Evolutionary conservation across 2,888 invertebrate genomes (phyloP), one percentile per base, ranked within the genome.

Genomic region (Apodemia zela): DNA sequence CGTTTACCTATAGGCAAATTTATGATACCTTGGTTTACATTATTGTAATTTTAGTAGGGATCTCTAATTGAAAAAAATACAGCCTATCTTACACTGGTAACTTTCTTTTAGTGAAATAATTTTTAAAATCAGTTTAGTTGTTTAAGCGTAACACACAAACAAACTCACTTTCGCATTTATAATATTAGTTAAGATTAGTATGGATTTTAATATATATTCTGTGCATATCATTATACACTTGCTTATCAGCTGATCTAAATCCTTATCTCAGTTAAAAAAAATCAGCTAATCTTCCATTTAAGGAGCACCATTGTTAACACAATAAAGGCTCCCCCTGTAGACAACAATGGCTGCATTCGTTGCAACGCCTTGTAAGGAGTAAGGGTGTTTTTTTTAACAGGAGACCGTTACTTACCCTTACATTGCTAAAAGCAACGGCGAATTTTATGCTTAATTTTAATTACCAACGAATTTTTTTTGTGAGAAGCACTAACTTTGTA

Each of bases 371-470:
- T 57, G 54, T 15, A 57, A 57, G 54, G 25, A 25, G 15, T 29
- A 29, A 54, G 54, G 54, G 54, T 57, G 29, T 29, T 7, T 57
- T 57, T 57, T 57, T 57, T 15, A 25, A 25, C 25, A 29, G 29
- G n/a, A 15, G 25, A 57, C 25, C 45, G 45, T 47, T 47, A 47
- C 45, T 47, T 47, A 47, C 45, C 45, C 45, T 47, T 47, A 47
- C 13, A 38, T 21, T 54, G 54, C 54, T n/a, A 66, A 63, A 59
- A 15, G 5, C 51, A 63, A 64, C 64, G 67, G 67, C 54, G n/a
- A 57, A 68, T 63, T 65, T 47, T 59, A 57, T 51, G 58, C 35
- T 58, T 45, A 33, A 47, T 45, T 45, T 15, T 45, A 45, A 45
- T 45, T 42, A 42, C 13, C 13, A 49, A 49, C 10, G 35, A 11